Evolutionary conservation across 2,113 vertebrate genomes (phyloP), one percentile per base, ranked within the genome.

Genomic region (Steatornis caripensis): DNA sequence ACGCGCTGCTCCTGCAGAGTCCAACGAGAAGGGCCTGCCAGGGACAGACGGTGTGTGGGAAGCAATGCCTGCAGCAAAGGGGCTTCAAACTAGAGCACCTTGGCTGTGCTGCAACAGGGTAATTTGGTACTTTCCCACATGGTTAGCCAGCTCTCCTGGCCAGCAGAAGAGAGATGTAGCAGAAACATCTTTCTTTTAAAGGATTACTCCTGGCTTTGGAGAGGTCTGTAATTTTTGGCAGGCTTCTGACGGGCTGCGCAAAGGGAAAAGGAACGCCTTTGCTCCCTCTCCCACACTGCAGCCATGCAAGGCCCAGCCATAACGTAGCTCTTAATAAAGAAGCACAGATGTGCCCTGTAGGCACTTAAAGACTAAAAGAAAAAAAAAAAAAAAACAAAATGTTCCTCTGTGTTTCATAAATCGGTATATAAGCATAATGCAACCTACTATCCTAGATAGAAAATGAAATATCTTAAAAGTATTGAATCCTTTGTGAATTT

Each of bases 401-500:
- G 32, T 93, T 94, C 93, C 94, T 95, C 49, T 71, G 79, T 60
- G 75, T 95, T 96, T 87, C 84, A 96, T 96, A 96, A 95, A 95
- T 76, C 3, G 46, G 45, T 72, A 81, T 60, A 87, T 43, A 81
- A 90, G 46, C 43, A 71, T 88, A 90, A 95, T 41, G 30, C 78
- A 97, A 84, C 66, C 70, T 78, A 72, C 89, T 75, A 81, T 65
- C 70, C 89, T 78, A 84, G 94, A 79, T 1, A 85, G 74, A 93
- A 94, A 90, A 94, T 75, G 62, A 90, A 97, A 61, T 87, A 90
- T 84, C 87, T 90, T 84, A 3, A 87, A 95, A 92, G 55, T 62
- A 94, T 46, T 76, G 89, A 92, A 76, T 95, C 89, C 87, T 97
- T 34, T 70, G 94, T 92, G 87, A 84, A 94, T 98, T 97, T 96